Evolutionary conservation across 2,113 vertebrate genomes (phyloP).

Genomic region (Dromaius novaehollandiae): DNA sequence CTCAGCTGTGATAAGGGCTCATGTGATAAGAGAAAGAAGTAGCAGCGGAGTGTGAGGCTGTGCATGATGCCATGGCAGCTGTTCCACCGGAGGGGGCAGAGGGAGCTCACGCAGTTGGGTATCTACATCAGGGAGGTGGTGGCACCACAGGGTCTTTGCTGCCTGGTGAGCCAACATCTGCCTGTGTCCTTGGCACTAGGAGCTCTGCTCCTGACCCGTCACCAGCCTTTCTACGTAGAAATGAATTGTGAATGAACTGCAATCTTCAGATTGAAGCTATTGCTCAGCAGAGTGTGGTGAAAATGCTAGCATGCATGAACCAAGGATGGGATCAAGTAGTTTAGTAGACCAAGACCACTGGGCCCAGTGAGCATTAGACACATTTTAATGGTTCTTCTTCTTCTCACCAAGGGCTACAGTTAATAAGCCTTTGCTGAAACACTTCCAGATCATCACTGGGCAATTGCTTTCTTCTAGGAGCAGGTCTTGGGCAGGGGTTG

Average conservation of each 20-base stretch:
- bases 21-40: background rate
- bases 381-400: background rate
- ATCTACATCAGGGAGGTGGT: rapidly evolving
- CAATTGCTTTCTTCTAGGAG: background rate
- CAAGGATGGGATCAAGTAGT: no score
- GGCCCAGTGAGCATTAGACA: background rate
- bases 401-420: background rate
- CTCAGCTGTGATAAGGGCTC: background rate
- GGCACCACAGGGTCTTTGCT: background rate
- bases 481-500: background rate
- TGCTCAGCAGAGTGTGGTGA: background rate
- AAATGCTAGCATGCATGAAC: no score
- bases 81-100: no score
- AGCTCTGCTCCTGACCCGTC: background rate
- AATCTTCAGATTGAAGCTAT: background rate
- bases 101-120: background rate
- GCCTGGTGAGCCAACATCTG: background rate
- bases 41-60: background rate
- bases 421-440: background rate
- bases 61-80: no score
- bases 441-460: background rate
- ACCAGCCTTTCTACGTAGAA: no score
- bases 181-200: no score
- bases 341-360: background rate
- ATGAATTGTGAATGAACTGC: background rate